These are phyloP conservation scores for Chloroclystis v-ata DNA, from an alignment of 2,888 invertebrate species.

Conservation along the genomic window DNA sequence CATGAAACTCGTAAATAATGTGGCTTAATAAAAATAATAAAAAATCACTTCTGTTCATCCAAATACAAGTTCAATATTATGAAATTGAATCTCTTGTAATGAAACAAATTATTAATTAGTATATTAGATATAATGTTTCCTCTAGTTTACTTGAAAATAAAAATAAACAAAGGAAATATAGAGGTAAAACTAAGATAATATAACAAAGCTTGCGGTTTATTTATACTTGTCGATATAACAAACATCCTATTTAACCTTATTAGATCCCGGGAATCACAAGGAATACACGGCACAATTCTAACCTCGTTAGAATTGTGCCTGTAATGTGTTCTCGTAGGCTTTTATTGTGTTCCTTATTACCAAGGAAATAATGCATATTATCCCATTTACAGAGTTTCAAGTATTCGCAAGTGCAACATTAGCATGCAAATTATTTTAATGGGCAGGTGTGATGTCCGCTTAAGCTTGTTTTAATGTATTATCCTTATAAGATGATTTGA, in stretches of 20 bases:
- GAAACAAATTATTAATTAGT: too few species aligned
- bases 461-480: neutral
- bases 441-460: slow-evolving; percentile 2
- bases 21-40: too few species aligned
- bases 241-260: slow-evolving; percentile 23
- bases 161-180: too few species aligned
- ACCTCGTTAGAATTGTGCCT: neutral
- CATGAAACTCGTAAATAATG: too few species aligned
- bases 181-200: too few species aligned
- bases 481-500: neutral
- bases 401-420: slow-evolving; percentile 4
- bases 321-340: slow-evolving; percentile 8
- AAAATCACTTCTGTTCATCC: too few species aligned
- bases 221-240: neutral
- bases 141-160: too few species aligned
- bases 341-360: slow-evolving; percentile 17
- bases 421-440: slow-evolving; percentile 12
- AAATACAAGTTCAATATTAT: too few species aligned
- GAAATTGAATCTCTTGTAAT: too few species aligned
- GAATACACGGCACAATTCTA: slow-evolving; percentile 9
- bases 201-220: too few species aligned
- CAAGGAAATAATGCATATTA: slow-evolving; percentile 12
- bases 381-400: slow-evolving; percentile 14
- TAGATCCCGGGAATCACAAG: slow-evolving; percentile 15
- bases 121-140: too few species aligned